Conservation (phyloP, 2,113 vertebrate genomes). For the Edolisoma coerulescens region DNA sequence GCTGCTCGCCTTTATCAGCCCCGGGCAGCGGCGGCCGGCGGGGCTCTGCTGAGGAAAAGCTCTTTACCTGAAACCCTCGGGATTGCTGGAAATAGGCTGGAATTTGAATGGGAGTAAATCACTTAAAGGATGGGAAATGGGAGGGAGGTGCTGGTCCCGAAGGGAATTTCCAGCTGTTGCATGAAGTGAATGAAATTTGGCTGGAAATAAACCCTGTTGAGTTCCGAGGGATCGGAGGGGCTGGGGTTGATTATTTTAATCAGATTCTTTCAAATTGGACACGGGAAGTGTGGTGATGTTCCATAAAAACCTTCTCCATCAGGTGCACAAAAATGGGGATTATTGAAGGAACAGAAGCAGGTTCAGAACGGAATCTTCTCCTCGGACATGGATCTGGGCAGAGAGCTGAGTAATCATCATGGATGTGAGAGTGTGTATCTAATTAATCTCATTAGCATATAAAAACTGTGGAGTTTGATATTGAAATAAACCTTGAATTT, state of each 20-base stretch:
- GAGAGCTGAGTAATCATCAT: not conserved
- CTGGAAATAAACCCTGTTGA: not conserved
- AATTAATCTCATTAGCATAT: not conserved
- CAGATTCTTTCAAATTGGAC: not conserved
- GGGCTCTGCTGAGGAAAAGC: not conserved
- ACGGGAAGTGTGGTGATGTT: rapidly evolving
- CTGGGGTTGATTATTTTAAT: not conserved
- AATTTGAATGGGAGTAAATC: not conserved
- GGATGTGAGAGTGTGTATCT: not conserved
- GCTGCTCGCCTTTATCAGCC: not conserved
- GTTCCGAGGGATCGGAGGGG: not conserved
- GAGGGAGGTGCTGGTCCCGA: not conserved
- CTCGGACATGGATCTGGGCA: not conserved
- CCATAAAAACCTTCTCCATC: rapidly evolving
- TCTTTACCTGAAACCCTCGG: not conserved
- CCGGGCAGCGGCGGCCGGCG: not conserved
- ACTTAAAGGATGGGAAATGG: not conserved
- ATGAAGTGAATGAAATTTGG: not conserved
- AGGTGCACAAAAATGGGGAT: not conserved
- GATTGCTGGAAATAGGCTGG: not conserved
- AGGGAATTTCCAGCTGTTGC: not conserved
- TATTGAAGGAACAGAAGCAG: not conserved
- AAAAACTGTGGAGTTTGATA: rapidly evolving
- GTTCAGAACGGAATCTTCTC: not conserved
- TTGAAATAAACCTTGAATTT: not conserved